Base-by-base conservation (phyloP, 2,888 invertebrate genomes). In the Drosophila dives region DNA sequence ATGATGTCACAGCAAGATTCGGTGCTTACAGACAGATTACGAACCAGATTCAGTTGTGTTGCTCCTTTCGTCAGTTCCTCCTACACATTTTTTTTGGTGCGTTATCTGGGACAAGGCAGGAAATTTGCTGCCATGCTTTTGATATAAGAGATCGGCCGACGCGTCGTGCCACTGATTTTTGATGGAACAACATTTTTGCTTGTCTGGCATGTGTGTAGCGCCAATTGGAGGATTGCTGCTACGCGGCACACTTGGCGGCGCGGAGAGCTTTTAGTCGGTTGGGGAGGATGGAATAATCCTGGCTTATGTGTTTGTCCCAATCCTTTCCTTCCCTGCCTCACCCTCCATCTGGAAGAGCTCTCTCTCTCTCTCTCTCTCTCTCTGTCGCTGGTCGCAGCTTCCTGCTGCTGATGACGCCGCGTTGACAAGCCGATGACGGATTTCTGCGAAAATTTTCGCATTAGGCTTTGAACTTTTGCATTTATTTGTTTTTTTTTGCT, bases 401-500 rank as follows among this genome's bases (percentile, higher is more conserved):
- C 75, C 81, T 84, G 87, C 66, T 84, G 84, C 67, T 77, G 88
- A 79, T 89, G 89, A 86, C 80, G 87, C 65, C 89, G 73, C 81
- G 87, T 89, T 90, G 91, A 91, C 91, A 91, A 86, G 89, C 89
- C 88, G 91, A 91, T 91, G 91, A 91, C 91, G 91, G 91, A 91
- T 91, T 91, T 91, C 91, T 81, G 85, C 90, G 91, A 91, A 91
- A 91, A 91, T 91, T 88, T 89, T 89, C 87, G 89, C 88, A 83
- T 87, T 87, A 89, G 85, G 86, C 89, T 88, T 88, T 88, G 88
- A 90, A 88, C 90, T 90, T 78, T 80, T 70, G 80, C 79, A 86
- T 78, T 77, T 83, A 70, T 79, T 81, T 78, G 77, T 73, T 79
- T 81, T 64, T 71, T 64, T 70, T 7, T 38, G 17, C 8, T 38